A percentile compares a stretch with the other conserved stretches of the same genome.
phyloP scores from a whole-genome alignment of 2,113 vertebrate genomes.

The Antechinus flavipes region DNA sequence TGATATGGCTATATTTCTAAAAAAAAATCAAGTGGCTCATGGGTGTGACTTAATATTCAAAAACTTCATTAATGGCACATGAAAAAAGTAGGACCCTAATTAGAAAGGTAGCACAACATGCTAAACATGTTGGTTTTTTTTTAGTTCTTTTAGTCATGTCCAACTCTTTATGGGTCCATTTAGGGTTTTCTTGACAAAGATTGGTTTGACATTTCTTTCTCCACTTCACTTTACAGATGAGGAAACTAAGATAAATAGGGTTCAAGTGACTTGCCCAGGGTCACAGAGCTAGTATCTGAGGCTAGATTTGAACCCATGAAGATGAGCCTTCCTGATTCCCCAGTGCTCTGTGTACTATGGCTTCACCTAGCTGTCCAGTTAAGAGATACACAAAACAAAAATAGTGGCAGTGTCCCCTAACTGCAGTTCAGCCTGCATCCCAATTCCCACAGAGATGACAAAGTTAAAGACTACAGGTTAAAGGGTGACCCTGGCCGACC shows the following conservation, averaged over 20 bases:
- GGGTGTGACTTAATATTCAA: too few relatives aligned
- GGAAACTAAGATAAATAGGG: background rate
- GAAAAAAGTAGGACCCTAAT: background rate
- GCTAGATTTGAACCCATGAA: background rate
- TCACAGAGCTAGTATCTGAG: background rate
- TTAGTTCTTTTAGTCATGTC: background rate
- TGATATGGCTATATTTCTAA: too few relatives aligned
- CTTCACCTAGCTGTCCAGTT: background rate
- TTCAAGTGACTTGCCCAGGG: background rate
- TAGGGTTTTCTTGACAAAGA: background rate
- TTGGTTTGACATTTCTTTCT: background rate
- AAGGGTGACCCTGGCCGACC: background rate
- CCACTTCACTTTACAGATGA: background rate
- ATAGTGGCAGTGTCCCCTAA: background rate
- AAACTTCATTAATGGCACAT: background rate
- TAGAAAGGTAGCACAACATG: background rate
- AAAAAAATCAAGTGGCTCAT: too few relatives aligned
- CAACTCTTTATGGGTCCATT: background rate
- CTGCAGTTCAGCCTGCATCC: background rate
- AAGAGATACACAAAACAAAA: background rate
- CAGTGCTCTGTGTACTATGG: background rate
- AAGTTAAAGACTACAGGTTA: background rate
- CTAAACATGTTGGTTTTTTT: background rate
- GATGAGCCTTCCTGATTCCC: background rate
- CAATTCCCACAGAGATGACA: background rate